Percentiles rank a stretch among this genome's conserved stretches.
Evolutionary conservation across 2,113 vertebrate genomes (phyloP).

Genomic region (Percina caprodes): DNA sequence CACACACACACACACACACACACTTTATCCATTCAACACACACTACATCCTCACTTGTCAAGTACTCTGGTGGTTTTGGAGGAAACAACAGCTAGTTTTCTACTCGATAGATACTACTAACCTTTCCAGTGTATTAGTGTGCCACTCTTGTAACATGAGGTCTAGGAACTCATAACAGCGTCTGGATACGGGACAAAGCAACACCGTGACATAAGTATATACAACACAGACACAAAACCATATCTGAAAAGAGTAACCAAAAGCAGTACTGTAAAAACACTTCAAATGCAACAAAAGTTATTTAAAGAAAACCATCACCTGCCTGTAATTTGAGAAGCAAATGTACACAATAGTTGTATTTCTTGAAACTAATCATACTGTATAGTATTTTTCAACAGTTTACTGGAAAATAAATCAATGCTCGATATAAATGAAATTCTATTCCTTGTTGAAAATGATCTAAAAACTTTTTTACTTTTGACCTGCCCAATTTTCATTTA

Average conservation of each 20-base stretch:
- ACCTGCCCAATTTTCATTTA: background rate
- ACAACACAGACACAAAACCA: background rate
- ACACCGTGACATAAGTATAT: background rate
- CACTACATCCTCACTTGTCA: background rate
- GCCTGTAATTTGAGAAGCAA: background rate
- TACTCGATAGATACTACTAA: constrained; percentile 66
- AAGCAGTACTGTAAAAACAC: background rate
- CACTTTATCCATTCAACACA: background rate
- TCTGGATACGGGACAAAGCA: constrained; percentile 71
- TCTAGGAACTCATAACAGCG: constrained; percentile 98
- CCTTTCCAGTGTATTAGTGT: constrained; percentile 95
- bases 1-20: background rate
- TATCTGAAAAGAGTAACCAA: background rate
- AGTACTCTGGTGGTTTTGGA: background rate
- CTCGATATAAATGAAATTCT: background rate
- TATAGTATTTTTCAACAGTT: background rate
- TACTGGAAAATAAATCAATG: background rate
- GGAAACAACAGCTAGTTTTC: background rate
- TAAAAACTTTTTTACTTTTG: background rate
- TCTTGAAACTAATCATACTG: background rate
- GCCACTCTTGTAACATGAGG: constrained; percentile 97
- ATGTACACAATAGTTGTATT: background rate
- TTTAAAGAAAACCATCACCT: background rate
- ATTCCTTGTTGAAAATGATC: background rate
- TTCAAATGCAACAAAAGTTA: background rate